Conservation (phyloP, 1,140 invertebrate species). For the Panulirus ornatus region DNA sequence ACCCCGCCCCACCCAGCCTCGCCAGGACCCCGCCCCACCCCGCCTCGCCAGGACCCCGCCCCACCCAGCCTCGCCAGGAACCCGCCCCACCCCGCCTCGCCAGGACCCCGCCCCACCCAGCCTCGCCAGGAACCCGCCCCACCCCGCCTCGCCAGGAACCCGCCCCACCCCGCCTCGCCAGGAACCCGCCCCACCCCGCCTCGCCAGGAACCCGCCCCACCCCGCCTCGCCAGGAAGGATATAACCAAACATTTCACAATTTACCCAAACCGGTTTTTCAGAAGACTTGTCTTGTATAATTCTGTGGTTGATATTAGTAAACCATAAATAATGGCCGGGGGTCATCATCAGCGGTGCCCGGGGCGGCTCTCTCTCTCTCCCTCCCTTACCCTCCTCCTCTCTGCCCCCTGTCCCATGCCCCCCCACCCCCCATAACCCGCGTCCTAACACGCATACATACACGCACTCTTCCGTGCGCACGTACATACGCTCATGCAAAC, state of each 20-base stretch:
- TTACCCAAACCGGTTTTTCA: slow-evolving; percentile 42
- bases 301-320: neutral
- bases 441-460: neutral
- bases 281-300: slow-evolving; percentile 35
- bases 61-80: too few species aligned
- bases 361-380: neutral
- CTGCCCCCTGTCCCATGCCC: neutral
- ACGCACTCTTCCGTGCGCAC: neutral
- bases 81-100: too few species aligned
- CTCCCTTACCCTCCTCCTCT: slow-evolving; percentile 1
- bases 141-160: too few species aligned
- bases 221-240: slow-evolving; percentile 22
- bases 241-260: slow-evolving; percentile 49
- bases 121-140: too few species aligned
- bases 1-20: too few species aligned
- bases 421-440: neutral
- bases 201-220: neutral
- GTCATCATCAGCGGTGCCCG: too few species aligned
- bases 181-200: neutral
- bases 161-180: too few species aligned
- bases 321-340: slow-evolving; percentile 10
- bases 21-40: too few species aligned
- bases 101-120: too few species aligned
- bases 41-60: too few species aligned
- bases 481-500: neutral